phyloP scores from a whole-genome alignment of 2,888 invertebrate genomes.

The Thereva nobilitata region DNA sequence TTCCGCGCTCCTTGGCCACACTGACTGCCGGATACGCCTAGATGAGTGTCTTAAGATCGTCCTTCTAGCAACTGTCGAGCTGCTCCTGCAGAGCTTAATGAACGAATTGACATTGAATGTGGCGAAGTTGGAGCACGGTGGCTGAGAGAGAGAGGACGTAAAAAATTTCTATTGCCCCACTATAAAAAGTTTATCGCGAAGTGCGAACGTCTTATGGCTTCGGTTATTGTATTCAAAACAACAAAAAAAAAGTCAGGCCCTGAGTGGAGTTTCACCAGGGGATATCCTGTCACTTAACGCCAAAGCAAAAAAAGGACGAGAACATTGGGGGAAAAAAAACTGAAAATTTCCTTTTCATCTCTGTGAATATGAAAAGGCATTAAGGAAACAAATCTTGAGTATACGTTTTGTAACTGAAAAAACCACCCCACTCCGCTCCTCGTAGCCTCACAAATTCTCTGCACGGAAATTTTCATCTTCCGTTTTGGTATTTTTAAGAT shows the following conservation, averaged over 20 bases:
- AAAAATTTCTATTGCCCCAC: conserved; percentile 15
- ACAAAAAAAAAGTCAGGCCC: neutral
- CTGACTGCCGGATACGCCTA: conserved; percentile 14
- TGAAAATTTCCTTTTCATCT: conserved; percentile 18
- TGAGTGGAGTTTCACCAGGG: neutral
- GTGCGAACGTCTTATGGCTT: too few species aligned
- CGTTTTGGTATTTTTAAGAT: conserved; percentile 26
- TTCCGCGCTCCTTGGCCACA: conserved; percentile 11
- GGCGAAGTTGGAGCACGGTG: conserved; percentile 4
- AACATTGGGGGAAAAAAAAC: too few species aligned
- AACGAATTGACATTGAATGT: conserved; percentile 28
- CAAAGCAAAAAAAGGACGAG: conserved; percentile 2
- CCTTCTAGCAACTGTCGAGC: conserved; percentile 11
- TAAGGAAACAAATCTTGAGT: conserved; percentile 24
- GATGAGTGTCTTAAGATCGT: conserved; percentile 22
- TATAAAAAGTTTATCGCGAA: neutral
- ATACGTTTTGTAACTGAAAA: conserved; percentile 12
- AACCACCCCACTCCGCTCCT: neutral
- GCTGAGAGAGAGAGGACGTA: neutral
- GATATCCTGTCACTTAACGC: conserved; percentile 16
- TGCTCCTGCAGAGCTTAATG: conserved; percentile 16
- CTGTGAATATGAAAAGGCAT: conserved; percentile 27
- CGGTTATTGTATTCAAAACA: neutral
- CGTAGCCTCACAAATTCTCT: conserved; percentile 7
- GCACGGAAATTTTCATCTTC: conserved; percentile 34